These are phyloP conservation scores for Tetraodon nigroviridis DNA, from an alignment of 2,113 vertebrate species.

Conservation along the genomic window DNA sequence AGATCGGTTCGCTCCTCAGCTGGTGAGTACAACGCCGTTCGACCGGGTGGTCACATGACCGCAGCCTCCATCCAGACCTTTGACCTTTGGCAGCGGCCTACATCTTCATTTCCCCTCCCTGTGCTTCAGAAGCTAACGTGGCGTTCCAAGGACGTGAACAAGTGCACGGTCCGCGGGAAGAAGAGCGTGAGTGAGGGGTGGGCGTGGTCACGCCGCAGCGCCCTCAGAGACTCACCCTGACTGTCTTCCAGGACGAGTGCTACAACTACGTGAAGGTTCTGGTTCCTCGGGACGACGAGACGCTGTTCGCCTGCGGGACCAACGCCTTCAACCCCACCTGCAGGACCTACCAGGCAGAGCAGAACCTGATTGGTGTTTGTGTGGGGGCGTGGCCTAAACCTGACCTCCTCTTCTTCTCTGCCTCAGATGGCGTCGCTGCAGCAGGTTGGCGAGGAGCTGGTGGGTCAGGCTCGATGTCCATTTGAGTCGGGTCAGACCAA, in stretches of 20 bases:
- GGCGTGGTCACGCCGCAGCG: too few relatives aligned
- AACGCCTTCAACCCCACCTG: constrained; percentile 89
- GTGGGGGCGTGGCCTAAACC: too few relatives aligned
- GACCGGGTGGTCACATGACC: neutral
- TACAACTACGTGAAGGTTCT: constrained; percentile 90
- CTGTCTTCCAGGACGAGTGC: constrained; percentile 79
- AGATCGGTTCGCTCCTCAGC: constrained; percentile 74
- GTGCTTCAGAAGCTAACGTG: constrained; percentile 70
- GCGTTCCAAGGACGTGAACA: constrained; percentile 71
- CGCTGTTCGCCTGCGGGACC: constrained; percentile 83
- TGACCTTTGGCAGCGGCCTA: too few relatives aligned
- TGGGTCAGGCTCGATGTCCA: constrained; percentile 87
- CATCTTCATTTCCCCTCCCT: neutral
- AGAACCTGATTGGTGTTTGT: too few relatives aligned
- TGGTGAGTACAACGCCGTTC: constrained; percentile 69
- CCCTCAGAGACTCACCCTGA: neutral
- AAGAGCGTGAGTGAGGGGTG: constrained; percentile 65
- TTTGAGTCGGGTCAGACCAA: constrained; percentile 86
- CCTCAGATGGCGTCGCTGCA: constrained; percentile 70
- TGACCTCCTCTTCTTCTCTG: neutral
- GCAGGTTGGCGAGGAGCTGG: constrained; percentile 82
- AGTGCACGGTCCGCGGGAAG: constrained; percentile 71
- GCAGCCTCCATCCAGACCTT: too few relatives aligned
- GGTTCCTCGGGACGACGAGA: constrained; percentile 79
- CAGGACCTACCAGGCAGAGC: constrained; percentile 80